These are phyloP conservation scores for Rambutsinella grinnellia DNA, from an alignment of 2,888 invertebrate species.

Conservation along the genomic window DNA sequence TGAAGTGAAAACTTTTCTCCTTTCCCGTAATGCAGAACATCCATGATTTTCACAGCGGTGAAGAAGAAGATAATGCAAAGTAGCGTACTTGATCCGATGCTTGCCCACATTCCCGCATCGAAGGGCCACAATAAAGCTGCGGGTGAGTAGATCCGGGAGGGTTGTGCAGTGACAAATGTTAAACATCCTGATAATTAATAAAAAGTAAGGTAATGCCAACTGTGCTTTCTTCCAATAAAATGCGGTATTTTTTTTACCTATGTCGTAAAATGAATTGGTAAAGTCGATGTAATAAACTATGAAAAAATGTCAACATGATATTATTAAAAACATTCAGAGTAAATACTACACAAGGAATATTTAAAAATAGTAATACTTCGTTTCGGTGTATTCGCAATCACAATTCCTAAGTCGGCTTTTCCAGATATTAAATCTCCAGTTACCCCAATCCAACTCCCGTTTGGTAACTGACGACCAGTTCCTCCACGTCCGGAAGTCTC, in stretches of 20 bases:
- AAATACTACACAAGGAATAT: neutral
- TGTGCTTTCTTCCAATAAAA: neutral
- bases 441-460: constrained; percentile 59
- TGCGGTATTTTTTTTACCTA: constrained; percentile 9
- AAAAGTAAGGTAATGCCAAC: neutral
- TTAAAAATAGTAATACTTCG: constrained; percentile 29
- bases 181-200: constrained; percentile 42
- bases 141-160: constrained; percentile 39
- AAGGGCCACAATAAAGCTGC: constrained; percentile 54
- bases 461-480: constrained; percentile 47
- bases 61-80: constrained; percentile 33
- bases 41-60: constrained; percentile 28
- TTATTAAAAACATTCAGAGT: neutral
- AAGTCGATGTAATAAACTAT: constrained; percentile 44
- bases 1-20: constrained; percentile 27
- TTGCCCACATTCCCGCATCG: constrained; percentile 42
- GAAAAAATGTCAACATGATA: too few relatives aligned
- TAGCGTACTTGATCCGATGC: constrained; percentile 25
- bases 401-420: constrained; percentile 49
- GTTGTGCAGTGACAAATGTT: constrained; percentile 56
- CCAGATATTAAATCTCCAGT: constrained; percentile 46
- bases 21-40: constrained; percentile 3
- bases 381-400: constrained; percentile 52
- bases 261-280: constrained; percentile 45
- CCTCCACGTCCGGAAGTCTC: constrained; percentile 52